Evolutionary conservation across 2,888 invertebrate genomes (phyloP).

Genomic region (Keiferia lycopersicella): DNA sequence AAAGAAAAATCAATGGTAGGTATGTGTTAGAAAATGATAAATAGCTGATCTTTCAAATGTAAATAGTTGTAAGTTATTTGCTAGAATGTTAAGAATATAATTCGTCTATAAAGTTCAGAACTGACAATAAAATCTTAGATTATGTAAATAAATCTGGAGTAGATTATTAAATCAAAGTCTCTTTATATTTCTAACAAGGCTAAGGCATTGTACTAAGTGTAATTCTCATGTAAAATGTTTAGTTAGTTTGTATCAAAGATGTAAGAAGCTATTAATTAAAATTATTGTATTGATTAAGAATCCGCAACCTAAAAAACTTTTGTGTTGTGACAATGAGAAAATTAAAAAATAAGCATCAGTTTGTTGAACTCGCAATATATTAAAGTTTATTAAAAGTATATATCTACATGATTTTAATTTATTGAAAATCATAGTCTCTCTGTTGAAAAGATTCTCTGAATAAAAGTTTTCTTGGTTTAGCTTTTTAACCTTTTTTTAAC

Average conservation of each 20-base stretch:
- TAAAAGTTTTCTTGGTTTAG: background rate
- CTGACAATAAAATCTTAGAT: slow-evolving; percentile 77
- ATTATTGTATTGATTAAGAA: slow-evolving; percentile 14
- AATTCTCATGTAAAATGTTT: background rate
- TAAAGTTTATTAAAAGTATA: too few relatives aligned
- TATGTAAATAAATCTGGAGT: slow-evolving; percentile 54
- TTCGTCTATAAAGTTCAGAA: slow-evolving; percentile 64
- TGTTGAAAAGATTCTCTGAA: background rate
- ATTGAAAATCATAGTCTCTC: too few relatives aligned
- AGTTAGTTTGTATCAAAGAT: slow-evolving; percentile 38
- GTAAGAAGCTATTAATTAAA: slow-evolving; percentile 22
- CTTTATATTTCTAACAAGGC: slow-evolving; percentile 61
- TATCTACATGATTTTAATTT: too few relatives aligned
- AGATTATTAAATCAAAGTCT: slow-evolving; percentile 52
- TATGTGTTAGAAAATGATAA: slow-evolving; percentile 24
- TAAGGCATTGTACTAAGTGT: slow-evolving; percentile 9
- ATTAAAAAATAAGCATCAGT: too few relatives aligned
- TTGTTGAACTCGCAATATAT: too few relatives aligned
- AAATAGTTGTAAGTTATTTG: slow-evolving; percentile 46
- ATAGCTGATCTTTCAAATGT: slow-evolving; percentile 39
- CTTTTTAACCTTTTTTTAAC: too few relatives aligned
- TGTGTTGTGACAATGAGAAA: slow-evolving; percentile 13
- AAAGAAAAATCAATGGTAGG: slow-evolving; percentile 28
- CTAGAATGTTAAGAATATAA: slow-evolving; percentile 16
- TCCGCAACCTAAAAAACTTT: background rate